Evolutionary conservation across 2,797 vertebrate genomes (phyloP), one percentile per base, ranked within the genome.

Genomic region (Hypotaenidia okinawae): DNA sequence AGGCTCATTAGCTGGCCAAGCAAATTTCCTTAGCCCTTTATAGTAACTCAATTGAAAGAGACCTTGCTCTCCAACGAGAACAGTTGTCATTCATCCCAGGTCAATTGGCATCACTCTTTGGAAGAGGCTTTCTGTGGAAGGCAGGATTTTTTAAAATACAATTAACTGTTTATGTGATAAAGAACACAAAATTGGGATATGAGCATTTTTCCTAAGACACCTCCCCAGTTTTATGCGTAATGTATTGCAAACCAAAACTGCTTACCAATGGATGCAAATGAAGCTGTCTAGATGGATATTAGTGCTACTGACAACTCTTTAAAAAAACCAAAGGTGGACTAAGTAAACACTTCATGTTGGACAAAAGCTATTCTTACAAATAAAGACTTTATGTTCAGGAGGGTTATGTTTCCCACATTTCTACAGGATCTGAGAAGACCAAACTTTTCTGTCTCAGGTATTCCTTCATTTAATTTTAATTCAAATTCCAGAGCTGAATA

Each of bases 381-480:
- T 77, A 66, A 49, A 95, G 74, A 77, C 45, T 94, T 90, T 61
- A 73, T 67, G 25, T 41, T 52, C 14, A 73, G 52, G 10, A 85
- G 39, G 35, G 47, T 67, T 93, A 51, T 10, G 10, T 64, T 84
- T 96, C 85, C 57, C 32, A 77, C 89, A 94, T 94, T 54, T 84
- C 91, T 84, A 74, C 35, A 77, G 52, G 76, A 95, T 91, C 81
- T 93, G 90, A 96, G 90, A 93, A 89, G 55, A 35, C 63, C 72
- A 85, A 81, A 66, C 33, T 94, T 91, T 97, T 97, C 97, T 97
- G 90, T 93, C 91, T 96, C 70, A 90, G 94, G 81, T 97, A 91
- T 92, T 85, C 84, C 74, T 92, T 81, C 49, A 78, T 78, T 94
- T 98, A 93, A 98, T 98, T 98, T 98, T 96, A 97, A 98, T 98